Base-by-base conservation (phyloP, 2,888 invertebrate species). In the Oscheius onirici region DNA sequence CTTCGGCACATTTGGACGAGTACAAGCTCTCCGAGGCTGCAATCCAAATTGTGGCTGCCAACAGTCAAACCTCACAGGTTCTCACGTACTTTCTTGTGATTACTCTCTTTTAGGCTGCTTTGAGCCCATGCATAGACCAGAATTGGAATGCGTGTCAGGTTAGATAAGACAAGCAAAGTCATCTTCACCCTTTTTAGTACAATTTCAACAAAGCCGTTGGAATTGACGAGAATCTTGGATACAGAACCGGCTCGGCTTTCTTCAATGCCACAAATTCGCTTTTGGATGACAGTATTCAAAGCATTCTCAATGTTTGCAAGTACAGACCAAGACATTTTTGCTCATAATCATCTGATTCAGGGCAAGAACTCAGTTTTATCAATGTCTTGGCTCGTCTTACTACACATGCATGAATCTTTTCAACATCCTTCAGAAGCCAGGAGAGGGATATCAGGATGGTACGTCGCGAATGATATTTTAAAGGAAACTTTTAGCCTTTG, bases 321-420 rank as follows among this genome's bases (percentile, higher is more conserved):
- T 79, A 51, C 46, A 3, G 41, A n/a, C 15, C 15, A 24, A 49
- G 13, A 8, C 43, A 22, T 44, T 22, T 22, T 15, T 41, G n/a
- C 22, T 2, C 11, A 28, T 44, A 46, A 17, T 15, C 15, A 20
- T 3, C 3, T 15, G 20, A 2, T 54, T 63, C 72, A 79, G 77
- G 54, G 61, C 74, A 13, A 78, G 82, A 40, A 75, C 80, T 3
- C 71, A 75, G 49, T 81, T 79, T 77, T 81, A 83, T 72, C 80
- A 78, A 51, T 83, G 83, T 65, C 77, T 83, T n/a, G 83, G 83
- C 60, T 51, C 74, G 22, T 76, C 77, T n/a, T 83, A 83, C 57
- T 79, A 76, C 63, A n/a, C 74, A 2, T 83, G 83, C 61, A 68
- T 83, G 69, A 77, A 75, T 51, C 76, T 81, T 20, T 79, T 76